phyloP scores from a whole-genome alignment of 2,797 vertebrate species.

The Megalops cyprinoides region DNA sequence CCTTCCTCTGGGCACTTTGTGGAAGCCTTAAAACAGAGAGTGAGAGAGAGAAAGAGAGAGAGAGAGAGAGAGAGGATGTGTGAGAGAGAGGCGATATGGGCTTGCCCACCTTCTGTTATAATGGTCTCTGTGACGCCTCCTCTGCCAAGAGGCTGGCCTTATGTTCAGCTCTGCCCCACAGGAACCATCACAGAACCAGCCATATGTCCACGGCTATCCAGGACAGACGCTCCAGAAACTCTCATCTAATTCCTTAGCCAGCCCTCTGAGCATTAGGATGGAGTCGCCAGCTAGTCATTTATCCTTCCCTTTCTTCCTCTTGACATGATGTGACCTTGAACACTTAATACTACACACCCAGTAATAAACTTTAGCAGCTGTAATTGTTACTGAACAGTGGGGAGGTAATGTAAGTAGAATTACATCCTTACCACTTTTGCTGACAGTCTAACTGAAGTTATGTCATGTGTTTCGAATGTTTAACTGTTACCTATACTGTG shows the following conservation, averaged over 20 bases:
- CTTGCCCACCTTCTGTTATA: slow-evolving; percentile 15
- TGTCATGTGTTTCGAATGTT: too few species aligned
- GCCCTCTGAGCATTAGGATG: neutral
- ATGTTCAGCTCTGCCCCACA: neutral
- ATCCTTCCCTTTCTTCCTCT: too few species aligned
- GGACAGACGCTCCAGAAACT: neutral
- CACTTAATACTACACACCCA: too few species aligned
- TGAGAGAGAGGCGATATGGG: slow-evolving; percentile 29
- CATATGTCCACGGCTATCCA: slow-evolving; percentile 1
- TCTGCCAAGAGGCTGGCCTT: slow-evolving; percentile 17
- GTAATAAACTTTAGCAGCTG: too few species aligned
- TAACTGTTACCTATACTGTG: too few species aligned
- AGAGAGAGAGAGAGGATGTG: slow-evolving; percentile 31
- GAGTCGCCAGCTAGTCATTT: neutral
- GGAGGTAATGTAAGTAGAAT: too few species aligned
- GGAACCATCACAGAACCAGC: neutral
- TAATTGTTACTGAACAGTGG: too few species aligned
- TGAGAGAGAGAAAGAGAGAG: too few species aligned
- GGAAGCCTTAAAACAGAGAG: slow-evolving; percentile 43
- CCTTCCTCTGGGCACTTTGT: neutral
- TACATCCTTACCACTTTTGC: too few species aligned
- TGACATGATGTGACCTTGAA: too few species aligned
- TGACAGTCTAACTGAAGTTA: too few species aligned
- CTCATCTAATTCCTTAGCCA: neutral
- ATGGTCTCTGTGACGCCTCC: neutral